Percentiles rank a stretch among this genome's conserved stretches.
phyloP scores from a whole-genome alignment of 2,888 invertebrate species.

The Tuta absoluta region DNA sequence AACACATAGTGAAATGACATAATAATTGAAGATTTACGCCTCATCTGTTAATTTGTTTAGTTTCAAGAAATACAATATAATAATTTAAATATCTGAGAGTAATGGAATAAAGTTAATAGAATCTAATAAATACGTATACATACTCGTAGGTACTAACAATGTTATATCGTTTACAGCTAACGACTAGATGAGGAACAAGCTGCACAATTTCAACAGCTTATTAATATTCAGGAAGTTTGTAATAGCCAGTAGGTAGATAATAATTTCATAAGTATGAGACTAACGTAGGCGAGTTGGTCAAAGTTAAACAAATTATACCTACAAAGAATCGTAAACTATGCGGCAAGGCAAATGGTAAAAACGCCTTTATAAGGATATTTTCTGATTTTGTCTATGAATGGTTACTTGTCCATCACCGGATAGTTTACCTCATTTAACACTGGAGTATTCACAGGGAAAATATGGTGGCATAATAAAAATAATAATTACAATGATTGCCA shows the following conservation, averaged over 20 bases:
- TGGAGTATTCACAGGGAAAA: slow-evolving; percentile 2
- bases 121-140: slow-evolving; percentile 23
- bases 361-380: too few relatives aligned
- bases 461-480: neutral
- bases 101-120: slow-evolving; percentile 17
- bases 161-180: slow-evolving; percentile 23
- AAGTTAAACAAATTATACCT: neutral
- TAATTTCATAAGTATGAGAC: neutral
- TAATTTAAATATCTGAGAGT: slow-evolving; percentile 10
- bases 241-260: neutral
- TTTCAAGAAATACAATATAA: slow-evolving; percentile 31
- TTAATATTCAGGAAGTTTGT: slow-evolving; percentile 5
- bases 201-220: slow-evolving; percentile 38
- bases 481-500: slow-evolving; percentile 19
- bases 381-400: too few relatives aligned
- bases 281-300: neutral
- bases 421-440: neutral
- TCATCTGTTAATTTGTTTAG: slow-evolving; percentile 34
- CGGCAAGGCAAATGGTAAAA: neutral
- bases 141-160: slow-evolving; percentile 22
- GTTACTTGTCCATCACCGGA: neutral
- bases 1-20: slow-evolving; percentile 27
- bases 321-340: neutral
- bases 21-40: slow-evolving; percentile 37
- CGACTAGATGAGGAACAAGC: slow-evolving; percentile 45